Percentiles rank a stretch among this genome's conserved stretches.
phyloP scores from a whole-genome alignment of 2,888 invertebrate species.

The Dolomedes plantarius region DNA sequence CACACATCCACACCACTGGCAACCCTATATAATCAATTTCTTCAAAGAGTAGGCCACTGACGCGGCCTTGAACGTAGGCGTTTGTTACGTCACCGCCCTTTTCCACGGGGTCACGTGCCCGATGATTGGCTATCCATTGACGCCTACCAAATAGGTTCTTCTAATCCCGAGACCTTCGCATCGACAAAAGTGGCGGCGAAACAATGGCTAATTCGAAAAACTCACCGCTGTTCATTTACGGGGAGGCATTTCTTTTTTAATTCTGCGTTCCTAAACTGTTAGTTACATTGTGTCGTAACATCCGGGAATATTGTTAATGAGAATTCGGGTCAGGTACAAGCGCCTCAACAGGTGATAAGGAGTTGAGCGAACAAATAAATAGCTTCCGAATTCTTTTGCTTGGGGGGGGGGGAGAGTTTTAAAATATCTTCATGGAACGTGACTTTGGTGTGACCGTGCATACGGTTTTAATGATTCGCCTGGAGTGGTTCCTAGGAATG shows the following conservation, averaged over 20 bases:
- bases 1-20: not conserved
- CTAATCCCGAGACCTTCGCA: constrained; percentile 44
- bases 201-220: constrained; percentile 39
- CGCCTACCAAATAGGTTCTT: constrained; percentile 13
- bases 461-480: not conserved
- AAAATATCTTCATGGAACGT: not conserved
- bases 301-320: constrained; percentile 35
- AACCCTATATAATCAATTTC: not conserved
- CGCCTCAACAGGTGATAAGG: too few relatives aligned
- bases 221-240: not conserved
- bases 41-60: constrained; percentile 21
- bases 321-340: constrained; percentile 2
- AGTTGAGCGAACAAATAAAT: not conserved
- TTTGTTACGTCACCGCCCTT: constrained; percentile 35
- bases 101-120: constrained; percentile 9
- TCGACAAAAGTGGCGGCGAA: not conserved
- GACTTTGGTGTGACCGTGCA: not conserved
- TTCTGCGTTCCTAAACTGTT: not conserved
- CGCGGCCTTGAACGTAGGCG: constrained; percentile 40
- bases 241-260: not conserved
- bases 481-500: not conserved
- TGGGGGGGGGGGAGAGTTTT: not conserved
- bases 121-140: not conserved
- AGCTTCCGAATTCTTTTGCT: constrained; percentile 1
- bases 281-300: constrained; percentile 40